A percentile compares a stretch with the other conserved stretches of the same genome.
Evolutionary conservation across 2,113 vertebrate species (phyloP).

Genomic region (Trematocara unimaculatum): DNA sequence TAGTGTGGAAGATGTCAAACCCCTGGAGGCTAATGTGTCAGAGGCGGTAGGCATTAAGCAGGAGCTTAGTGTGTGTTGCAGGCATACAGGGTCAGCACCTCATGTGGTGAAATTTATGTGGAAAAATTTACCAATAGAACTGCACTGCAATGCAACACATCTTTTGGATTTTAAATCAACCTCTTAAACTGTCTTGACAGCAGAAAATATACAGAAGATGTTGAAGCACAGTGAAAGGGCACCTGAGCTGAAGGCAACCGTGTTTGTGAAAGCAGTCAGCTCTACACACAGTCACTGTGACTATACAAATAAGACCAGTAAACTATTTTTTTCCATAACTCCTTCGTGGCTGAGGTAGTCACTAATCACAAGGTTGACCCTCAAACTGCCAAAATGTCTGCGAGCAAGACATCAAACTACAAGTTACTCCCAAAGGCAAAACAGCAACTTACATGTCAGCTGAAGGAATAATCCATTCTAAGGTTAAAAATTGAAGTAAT

Average conservation of each 20-base stretch:
- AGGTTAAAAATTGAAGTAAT: background rate
- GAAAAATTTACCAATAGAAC: background rate
- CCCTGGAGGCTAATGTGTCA: conserved; percentile 44
- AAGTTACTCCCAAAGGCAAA: background rate
- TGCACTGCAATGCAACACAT: background rate
- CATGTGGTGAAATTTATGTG: background rate
- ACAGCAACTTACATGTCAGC: background rate
- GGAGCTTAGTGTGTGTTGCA: conserved; percentile 10
- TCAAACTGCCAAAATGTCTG: background rate
- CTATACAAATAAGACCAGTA: background rate
- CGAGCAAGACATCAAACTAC: background rate
- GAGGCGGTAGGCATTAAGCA: background rate
- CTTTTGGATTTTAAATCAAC: background rate
- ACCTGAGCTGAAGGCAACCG: background rate
- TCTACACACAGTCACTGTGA: background rate
- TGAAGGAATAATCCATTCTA: background rate
- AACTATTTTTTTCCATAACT: background rate
- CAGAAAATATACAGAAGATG: background rate
- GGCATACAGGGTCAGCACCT: conserved; percentile 28
- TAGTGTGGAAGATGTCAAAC: conserved; percentile 26
- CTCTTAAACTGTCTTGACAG: background rate
- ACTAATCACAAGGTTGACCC: background rate
- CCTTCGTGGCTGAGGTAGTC: background rate
- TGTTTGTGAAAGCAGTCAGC: background rate
- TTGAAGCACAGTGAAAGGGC: background rate